Conservation (phyloP, 2,888 invertebrate genomes). For the Leptinotarsa haldemani region DNA sequence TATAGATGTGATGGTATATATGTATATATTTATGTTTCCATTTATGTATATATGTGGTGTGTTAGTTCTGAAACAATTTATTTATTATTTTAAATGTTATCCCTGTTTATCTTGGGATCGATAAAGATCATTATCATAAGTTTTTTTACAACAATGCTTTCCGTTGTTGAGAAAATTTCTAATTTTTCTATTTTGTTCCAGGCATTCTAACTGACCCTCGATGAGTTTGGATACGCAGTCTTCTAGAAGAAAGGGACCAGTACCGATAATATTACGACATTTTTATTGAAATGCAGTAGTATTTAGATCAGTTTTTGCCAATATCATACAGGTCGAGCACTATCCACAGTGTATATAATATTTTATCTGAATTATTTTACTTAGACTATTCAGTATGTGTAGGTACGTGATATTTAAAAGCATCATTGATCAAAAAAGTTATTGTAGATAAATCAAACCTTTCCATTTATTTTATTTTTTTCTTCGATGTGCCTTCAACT, state of each 20-base stretch:
- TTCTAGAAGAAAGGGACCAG: slow-evolving; percentile 46
- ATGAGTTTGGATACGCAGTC: slow-evolving; percentile 35
- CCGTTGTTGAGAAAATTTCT: too few species aligned
- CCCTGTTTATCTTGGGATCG: too few species aligned
- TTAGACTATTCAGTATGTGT: slow-evolving; percentile 43
- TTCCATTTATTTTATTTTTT: not conserved
- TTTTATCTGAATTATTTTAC: slow-evolving; percentile 39
- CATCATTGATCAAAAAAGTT: slow-evolving; percentile 27
- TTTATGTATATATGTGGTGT: too few species aligned
- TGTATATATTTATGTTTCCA: too few species aligned
- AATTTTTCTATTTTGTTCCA: slow-evolving; percentile 42
- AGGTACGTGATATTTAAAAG: slow-evolving; percentile 44
- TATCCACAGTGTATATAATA: slow-evolving; percentile 45
- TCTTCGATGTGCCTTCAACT: not conserved
- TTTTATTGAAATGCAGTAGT: slow-evolving; percentile 50
- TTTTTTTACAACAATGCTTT: too few species aligned
- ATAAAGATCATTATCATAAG: too few species aligned
- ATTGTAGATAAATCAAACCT: slow-evolving; percentile 12
- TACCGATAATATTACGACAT: slow-evolving; percentile 49
- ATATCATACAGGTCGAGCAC: slow-evolving; percentile 47
- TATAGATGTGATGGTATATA: too few species aligned
- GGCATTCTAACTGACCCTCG: slow-evolving; percentile 45
- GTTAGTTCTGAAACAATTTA: too few species aligned
- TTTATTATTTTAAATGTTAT: too few species aligned
- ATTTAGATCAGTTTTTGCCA: slow-evolving; percentile 48